Base-by-base conservation (phyloP, 2,888 invertebrate genomes). In the Tiliacea citrago region DNA sequence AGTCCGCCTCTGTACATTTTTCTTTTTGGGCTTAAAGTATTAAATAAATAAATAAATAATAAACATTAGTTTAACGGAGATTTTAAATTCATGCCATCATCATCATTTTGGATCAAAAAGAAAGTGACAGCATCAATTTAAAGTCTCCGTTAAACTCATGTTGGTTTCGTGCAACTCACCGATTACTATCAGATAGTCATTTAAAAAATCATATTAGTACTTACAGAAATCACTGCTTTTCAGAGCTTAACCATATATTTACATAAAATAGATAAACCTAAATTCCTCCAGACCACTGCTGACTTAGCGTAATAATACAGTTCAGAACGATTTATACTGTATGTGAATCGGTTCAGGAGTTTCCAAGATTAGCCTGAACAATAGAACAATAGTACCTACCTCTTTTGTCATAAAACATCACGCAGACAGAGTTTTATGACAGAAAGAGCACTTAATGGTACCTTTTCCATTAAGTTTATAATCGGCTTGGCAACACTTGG, bases 351-450 rank as follows among this genome's bases (percentile, higher is more conserved):
- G 83, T 83, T 81, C 76, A 83, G 84, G 67, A 73, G 79, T 83
- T 86, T 78, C 77, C 76, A 76, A 82, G 84, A 82, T 81, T 72
- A 70, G n/a, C 24, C 67, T 58, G 60, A 79, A 87, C 87, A 87
- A 88, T 88, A 55, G 86, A 85, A 86, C 87, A 87, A 87, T 86
- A 85, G 81, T 82, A 71, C 65, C 74, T 82, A 71, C 65, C 74
- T 80, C 73, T 79, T 88, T 83, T 85, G 79, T 84, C 83, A 79
- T 86, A 82, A 86, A 84, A 81, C 81, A 81, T 86, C 77, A 78
- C 39, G 71, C 76, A 68, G 79, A 72, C 72, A 78, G 63, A 77
- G 71, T 75, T 81, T 84, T 79, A 78, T 85, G 84, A 68, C 75
- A 84, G 81, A 62, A 73, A 68, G 72, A 77, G 74, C 67, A 76